phyloP scores from a whole-genome alignment of 2,113 vertebrate species.

The Carettochelys insculpta region DNA sequence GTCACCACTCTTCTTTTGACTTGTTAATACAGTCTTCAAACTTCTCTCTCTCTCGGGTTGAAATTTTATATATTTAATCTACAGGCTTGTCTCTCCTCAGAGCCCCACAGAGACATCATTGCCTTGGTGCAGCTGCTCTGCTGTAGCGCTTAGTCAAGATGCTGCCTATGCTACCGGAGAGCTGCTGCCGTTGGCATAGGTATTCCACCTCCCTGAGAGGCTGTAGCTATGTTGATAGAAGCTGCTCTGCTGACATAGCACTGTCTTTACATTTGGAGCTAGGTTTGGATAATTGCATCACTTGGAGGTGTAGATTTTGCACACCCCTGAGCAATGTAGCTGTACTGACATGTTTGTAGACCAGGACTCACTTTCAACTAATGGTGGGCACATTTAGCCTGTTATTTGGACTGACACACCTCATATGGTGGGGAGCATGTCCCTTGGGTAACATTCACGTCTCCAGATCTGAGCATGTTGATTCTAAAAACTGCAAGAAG shows the following conservation, averaged over 20 bases:
- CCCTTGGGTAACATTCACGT: neutral
- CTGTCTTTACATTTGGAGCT: no score
- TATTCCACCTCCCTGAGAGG: no score
- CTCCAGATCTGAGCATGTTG: neutral
- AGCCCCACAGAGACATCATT: no score
- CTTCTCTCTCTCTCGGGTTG: neutral
- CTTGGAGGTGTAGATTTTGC: no score
- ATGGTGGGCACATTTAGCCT: neutral
- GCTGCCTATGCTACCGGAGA: no score
- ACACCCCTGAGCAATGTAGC: no score
- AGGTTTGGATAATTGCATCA: no score
- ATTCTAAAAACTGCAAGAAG: neutral
- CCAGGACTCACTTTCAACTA: neutral
- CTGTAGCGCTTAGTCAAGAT: no score
- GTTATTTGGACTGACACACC: neutral
- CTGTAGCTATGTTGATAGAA: no score
- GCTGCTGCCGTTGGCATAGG: no score
- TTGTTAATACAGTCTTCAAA: neutral
- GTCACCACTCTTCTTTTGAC: neutral
- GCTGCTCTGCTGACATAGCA: no score
- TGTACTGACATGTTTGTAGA: neutral
- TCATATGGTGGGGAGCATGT: neutral
- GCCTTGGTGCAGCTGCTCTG: no score
- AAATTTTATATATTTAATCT: neutral
- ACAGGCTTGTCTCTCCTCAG: neutral